Base-by-base conservation (phyloP, 2,797 vertebrate species). In the Ibycter americanus region DNA sequence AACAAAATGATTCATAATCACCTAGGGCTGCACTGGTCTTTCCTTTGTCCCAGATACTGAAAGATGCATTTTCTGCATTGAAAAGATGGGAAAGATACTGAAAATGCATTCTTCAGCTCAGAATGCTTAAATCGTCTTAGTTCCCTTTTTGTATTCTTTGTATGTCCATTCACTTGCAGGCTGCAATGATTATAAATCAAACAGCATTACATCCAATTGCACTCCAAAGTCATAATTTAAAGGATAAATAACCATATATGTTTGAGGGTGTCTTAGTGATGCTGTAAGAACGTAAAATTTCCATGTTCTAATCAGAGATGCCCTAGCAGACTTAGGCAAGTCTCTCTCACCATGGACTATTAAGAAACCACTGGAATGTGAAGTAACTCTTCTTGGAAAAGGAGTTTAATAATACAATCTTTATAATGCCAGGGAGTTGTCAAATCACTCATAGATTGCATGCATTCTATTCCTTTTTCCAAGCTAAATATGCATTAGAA, bases 321-420 rank as follows among this genome's bases (percentile, higher is more conserved):
- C 81, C 81, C 52, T 61, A 90, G 54, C 31, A 96, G 93, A 80
- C 68, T 67, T 83, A 95, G 81, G 51, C 46, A 96, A 96, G 34
- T 87, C 23, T 91, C 91, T 95, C 83, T 93, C 85, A 94, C 44
- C 44, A 91, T 2, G 56, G 70, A 11, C 72, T 97, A 95, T 97
- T 96, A 97, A 97, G 88, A 97, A 97, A 84, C 47, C 56, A 66
- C 31, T 92, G 85, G 56, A 86, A 97, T 83, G 47, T 96, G 81
- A 97, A 97, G 78, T 58, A 83, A 87, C 34, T 87, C 40, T 90
- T 91, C 46, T 62, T 82, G 47, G 44, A 70, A 90, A 95, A 96
- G 14, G 31, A 96, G 96, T 97, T 91, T 93, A 98, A 96, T 95
- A 97, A 87, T 73, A 82, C 51, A 94, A 66, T 87, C 76, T 94